Evolutionary conservation across 2,113 vertebrate genomes (phyloP).

Genomic region (Coptodon rendalli): DNA sequence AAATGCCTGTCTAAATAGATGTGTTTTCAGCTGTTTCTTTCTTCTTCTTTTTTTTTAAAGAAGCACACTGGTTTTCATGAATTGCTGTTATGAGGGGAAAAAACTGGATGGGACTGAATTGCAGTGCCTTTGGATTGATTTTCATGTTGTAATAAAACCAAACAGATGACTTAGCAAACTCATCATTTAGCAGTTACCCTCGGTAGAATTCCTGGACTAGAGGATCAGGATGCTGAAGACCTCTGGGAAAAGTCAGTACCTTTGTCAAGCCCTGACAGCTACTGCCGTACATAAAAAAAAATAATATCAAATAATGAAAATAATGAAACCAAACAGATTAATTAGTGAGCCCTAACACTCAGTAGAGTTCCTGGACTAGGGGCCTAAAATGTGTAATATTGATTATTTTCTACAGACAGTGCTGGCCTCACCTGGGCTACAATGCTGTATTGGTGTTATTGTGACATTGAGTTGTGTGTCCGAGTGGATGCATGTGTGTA

Average conservation of each 20-base stretch:
- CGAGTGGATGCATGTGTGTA: background rate
- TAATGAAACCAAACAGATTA: background rate
- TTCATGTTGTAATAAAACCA: background rate
- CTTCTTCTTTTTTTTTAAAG: background rate
- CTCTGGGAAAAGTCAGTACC: background rate
- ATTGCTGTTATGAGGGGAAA: background rate
- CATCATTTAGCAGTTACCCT: background rate
- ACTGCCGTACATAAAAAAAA: background rate
- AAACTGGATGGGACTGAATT: background rate
- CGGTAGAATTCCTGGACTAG: background rate
- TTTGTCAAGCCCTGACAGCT: background rate
- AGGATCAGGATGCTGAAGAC: background rate
- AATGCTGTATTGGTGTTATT: background rate
- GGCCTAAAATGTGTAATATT: background rate
- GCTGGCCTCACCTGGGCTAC: background rate
- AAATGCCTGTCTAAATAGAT: background rate
- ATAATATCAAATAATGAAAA: background rate
- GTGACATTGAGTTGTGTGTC: background rate
- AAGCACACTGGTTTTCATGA: background rate
- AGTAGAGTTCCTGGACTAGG: background rate
- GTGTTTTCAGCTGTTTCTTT: background rate
- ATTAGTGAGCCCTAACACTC: background rate
- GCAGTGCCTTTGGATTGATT: background rate
- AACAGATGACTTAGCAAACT: background rate
- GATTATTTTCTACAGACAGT: background rate